Conservation (phyloP, 2,797 vertebrate genomes). For the Chrysocyon brachyurus region DNA sequence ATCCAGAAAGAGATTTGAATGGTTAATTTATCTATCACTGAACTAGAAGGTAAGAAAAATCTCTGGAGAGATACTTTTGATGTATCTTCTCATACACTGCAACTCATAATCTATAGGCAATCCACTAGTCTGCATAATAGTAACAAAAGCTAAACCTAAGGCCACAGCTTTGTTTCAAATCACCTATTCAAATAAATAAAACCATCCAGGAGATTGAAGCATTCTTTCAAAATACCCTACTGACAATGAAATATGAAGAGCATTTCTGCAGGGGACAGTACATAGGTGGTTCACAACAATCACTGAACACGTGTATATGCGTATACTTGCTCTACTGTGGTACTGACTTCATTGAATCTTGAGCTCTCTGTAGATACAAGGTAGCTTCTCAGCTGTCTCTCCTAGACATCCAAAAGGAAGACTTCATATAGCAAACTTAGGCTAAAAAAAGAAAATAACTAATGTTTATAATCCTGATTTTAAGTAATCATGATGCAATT, state of each 20-base stretch:
- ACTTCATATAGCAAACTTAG: neutral
- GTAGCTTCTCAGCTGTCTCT: neutral
- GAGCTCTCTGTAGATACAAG: conserved; percentile 24
- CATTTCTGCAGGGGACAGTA: neutral
- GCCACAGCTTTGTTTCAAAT: neutral
- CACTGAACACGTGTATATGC: neutral
- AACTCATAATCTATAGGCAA: neutral
- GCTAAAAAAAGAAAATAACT: conserved; percentile 4
- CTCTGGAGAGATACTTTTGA: neutral
- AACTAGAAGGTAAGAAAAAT: neutral
- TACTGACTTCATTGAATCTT: neutral
- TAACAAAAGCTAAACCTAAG: neutral
- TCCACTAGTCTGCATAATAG: neutral
- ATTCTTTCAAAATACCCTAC: conserved; percentile 44
- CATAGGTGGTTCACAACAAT: conserved; percentile 36
- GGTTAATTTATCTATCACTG: neutral
- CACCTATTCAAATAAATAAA: conserved; percentile 29
- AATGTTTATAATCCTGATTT: conserved; percentile 24
- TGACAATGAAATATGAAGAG: neutral
- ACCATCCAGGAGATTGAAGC: neutral
- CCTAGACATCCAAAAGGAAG: neutral
- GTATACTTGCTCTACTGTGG: neutral
- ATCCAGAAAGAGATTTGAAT: neutral
- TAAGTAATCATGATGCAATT: neutral
- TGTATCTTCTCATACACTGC: neutral